These are phyloP conservation scores for Trichomycterus rosablanca DNA, from an alignment of 2,113 vertebrate species.

Conservation along the genomic window DNA sequence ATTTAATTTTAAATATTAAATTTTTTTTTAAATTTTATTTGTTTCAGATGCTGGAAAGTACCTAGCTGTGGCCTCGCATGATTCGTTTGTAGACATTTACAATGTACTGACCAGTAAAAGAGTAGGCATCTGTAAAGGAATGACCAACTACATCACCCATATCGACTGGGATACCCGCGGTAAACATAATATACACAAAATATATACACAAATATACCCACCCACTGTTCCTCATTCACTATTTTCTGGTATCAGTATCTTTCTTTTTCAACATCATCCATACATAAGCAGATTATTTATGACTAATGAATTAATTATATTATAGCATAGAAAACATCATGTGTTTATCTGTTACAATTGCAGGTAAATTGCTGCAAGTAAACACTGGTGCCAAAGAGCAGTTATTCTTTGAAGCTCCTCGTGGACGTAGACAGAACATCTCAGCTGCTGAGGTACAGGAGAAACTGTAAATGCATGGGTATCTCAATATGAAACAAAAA, in stretches of 20 bases:
- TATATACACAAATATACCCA: too few species aligned
- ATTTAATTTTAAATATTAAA: too few species aligned
- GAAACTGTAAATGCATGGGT: constrained; percentile 3
- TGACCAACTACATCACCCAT: constrained; percentile 89
- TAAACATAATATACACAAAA: constrained; percentile 44
- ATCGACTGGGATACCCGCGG: constrained; percentile 95
- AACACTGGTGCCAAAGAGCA: constrained; percentile 96
- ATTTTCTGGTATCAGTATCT: too few species aligned
- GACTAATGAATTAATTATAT: too few species aligned
- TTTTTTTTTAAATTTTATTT: background rate
- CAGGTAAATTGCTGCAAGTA: constrained; percentile 94
- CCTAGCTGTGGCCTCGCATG: constrained; percentile 94
- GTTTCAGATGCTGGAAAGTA: constrained; percentile 87
- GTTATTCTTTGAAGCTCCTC: constrained; percentile 94
- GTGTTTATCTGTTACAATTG: too few species aligned
- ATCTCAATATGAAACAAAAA: background rate
- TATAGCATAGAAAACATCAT: too few species aligned
- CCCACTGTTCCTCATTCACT: too few species aligned
- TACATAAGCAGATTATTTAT: too few species aligned
- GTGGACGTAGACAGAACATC: constrained; percentile 83
- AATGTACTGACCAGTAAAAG: constrained; percentile 94
- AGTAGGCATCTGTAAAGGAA: constrained; percentile 94
- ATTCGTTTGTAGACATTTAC: constrained; percentile 97
- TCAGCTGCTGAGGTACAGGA: constrained; percentile 73
- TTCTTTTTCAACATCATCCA: too few species aligned